Evolutionary conservation across 1,140 invertebrate genomes (phyloP), one percentile per base, ranked within the genome.

Genomic region (Drosophila repleta): DNA sequence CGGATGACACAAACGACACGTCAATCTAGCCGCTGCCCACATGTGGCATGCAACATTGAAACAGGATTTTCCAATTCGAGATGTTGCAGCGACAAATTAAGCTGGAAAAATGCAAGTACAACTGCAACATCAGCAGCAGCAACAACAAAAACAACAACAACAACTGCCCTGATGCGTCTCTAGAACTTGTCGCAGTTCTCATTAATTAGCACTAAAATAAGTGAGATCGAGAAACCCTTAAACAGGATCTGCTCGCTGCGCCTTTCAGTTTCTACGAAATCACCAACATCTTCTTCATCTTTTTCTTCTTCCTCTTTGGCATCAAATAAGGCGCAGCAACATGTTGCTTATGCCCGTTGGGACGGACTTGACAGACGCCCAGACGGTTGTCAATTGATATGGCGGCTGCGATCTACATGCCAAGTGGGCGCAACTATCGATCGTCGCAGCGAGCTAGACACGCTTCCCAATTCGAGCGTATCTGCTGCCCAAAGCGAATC

Each of bases 161-260:
- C n/a, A 46, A 39, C 24, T 65, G 32, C 11, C 32, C 11, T 56
- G 63, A 57, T 70, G 62, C 55, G 69, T 41, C 51, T 52, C 58
- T 62, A 87, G 78, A 80, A 82, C 82, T 85, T 49, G 78, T 82
- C 78, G 82, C 75, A 79, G 61, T 79, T 88, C 82, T 71, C 83
- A 80, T 88, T 87, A 87, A 87, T 87, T 87, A 87, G 83, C 83
- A 79, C 82, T 88, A 61, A 82, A 88, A 82, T 82, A 79, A 75
- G 79, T 70, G 65, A 55, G 51, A 55, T 48, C 20, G 20, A 15
- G 55, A 39, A 46, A 51, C 46, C 62, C 62, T 57, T 65, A 51
- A 57, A 58, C 20, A 52, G 56, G 24, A 20, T 18, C 56, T 29
- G 15, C 13, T 8, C 18, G 13, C n/a, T 43, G 58, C 21, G 10